These are phyloP conservation scores for Drosophila murphyi DNA, from an alignment of 1,140 invertebrate genomes.

Conservation along the genomic window DNA sequence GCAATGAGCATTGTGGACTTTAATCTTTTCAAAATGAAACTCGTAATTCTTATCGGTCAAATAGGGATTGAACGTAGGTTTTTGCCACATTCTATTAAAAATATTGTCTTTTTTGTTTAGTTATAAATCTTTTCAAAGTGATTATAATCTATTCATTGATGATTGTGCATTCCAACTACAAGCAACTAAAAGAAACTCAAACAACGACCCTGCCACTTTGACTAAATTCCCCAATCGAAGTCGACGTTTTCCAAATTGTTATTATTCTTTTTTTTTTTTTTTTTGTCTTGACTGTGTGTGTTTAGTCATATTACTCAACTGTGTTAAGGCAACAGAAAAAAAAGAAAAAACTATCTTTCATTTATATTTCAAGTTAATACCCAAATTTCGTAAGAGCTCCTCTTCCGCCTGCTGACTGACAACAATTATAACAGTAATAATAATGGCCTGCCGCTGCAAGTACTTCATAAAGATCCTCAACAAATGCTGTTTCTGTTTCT, in stretches of 20 bases:
- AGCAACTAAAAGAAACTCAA: neutral
- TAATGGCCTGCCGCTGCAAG: conserved; percentile 63
- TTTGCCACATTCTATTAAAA: too few relatives aligned
- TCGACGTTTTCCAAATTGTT: neutral
- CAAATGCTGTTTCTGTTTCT: conserved; percentile 55
- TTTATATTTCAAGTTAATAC: conserved; percentile 1
- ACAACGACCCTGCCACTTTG: neutral
- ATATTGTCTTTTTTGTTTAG: too few relatives aligned
- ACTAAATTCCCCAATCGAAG: conserved; percentile 8
- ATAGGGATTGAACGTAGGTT: conserved; percentile 9
- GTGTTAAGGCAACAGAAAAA: too few relatives aligned
- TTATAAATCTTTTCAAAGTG: conserved; percentile 10
- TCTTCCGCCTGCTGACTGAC: neutral
- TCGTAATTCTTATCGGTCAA: too few relatives aligned
- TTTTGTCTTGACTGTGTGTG: neutral
- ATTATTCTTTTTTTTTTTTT: neutral
- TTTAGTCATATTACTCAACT: too few relatives aligned
- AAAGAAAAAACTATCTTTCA: too few relatives aligned
- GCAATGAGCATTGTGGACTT: conserved; percentile 14
- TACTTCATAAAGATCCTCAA: conserved; percentile 43
- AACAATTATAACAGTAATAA: neutral
- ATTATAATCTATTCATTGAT: conserved; percentile 33
- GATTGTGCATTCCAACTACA: conserved; percentile 29
- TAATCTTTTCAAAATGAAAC: conserved; percentile 11
- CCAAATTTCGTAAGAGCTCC: neutral